These are phyloP conservation scores for Gryllus bimaculatus DNA, from an alignment of 1,140 invertebrate species.

Conservation along the genomic window DNA sequence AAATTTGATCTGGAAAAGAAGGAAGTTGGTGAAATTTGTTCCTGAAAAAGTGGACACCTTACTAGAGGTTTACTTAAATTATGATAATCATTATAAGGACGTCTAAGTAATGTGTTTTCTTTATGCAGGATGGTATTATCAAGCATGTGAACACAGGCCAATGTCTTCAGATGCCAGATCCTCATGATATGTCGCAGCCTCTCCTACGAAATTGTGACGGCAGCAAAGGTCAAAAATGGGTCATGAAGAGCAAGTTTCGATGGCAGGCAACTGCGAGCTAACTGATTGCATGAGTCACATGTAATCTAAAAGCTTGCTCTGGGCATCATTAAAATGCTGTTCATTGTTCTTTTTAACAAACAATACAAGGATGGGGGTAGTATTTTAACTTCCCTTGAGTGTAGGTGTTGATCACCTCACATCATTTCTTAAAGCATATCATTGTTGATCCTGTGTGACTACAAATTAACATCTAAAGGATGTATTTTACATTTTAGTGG, in stretches of 20 bases:
- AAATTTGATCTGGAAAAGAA: no score
- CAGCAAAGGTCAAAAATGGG: constrained; percentile 76
- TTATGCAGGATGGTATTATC: constrained; percentile 67
- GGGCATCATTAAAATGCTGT: neutral
- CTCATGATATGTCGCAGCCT: constrained; percentile 53
- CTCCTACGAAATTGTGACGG: constrained; percentile 67
- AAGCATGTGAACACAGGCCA: constrained; percentile 85
- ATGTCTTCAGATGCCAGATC: constrained; percentile 71
- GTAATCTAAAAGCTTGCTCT: neutral
- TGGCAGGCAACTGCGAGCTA: constrained; percentile 59
- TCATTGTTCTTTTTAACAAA: neutral
- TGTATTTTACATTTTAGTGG: neutral
- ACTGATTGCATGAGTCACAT: neutral
- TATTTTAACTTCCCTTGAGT: neutral
- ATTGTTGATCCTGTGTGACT: constrained; percentile 4
- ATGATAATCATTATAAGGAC: no score
- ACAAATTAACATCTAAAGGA: neutral
- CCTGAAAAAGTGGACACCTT: no score
- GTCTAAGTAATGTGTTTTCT: no score
- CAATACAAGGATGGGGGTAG: neutral
- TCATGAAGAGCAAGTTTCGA: constrained; percentile 90
- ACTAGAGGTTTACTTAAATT: no score
- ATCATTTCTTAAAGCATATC: neutral
- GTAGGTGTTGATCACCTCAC: neutral
- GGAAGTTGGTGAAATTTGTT: no score